phyloP scores from a whole-genome alignment of 2,797 vertebrate species.

The Leontopithecus rosalia region DNA sequence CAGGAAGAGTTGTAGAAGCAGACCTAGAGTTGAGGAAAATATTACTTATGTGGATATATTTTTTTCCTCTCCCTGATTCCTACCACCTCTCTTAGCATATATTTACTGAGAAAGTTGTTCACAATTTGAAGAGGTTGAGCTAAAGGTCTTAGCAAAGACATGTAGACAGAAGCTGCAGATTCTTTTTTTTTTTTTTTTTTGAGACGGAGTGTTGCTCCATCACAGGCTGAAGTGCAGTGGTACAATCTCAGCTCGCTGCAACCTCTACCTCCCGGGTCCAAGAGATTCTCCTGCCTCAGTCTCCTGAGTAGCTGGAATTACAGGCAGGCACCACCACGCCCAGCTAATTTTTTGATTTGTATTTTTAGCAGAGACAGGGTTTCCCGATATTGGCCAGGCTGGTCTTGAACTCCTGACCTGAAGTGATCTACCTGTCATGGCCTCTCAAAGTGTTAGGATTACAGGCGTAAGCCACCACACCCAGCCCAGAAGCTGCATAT shows the following conservation, averaged over 20 bases:
- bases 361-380: neutral
- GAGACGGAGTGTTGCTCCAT: neutral
- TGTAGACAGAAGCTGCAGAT: conserved; percentile 19
- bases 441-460: neutral
- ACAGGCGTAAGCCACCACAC: neutral
- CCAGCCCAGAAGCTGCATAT: neutral
- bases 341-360: neutral
- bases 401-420: neutral
- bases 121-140: conserved; percentile 15
- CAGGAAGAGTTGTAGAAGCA: neutral
- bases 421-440: neutral
- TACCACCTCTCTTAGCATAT: neutral
- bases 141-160: conserved; percentile 27
- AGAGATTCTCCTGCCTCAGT: neutral
- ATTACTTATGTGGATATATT: conserved; percentile 20
- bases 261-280: neutral
- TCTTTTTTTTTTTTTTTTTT: neutral
- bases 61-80: neutral
- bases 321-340: neutral
- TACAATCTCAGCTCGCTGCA: neutral
- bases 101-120: conserved; percentile 51
- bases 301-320: neutral
- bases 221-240: neutral
- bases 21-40: neutral
- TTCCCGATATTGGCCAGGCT: neutral